Conservation (phyloP, 1,140 invertebrate genomes). For the Macrobrachium rosenbergii region DNA sequence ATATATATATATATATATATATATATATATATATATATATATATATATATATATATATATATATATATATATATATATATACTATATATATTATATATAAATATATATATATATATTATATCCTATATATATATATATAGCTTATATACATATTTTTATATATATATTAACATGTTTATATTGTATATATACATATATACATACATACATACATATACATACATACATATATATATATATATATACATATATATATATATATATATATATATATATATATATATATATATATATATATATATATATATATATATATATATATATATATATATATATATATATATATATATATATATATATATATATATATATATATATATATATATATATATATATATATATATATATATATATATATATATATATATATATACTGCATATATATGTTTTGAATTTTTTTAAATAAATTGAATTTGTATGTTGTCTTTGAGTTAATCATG, state of each 20-base stretch:
- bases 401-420: slow-evolving; percentile 32
- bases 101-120: background rate
- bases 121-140: background rate
- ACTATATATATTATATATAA: background rate
- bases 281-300: slow-evolving; percentile 25
- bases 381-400: slow-evolving; percentile 34
- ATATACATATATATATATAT: slow-evolving; percentile 8
- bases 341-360: slow-evolving; percentile 18
- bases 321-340: slow-evolving; percentile 26
- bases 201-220: slow-evolving; percentile 8
- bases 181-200: slow-evolving; percentile 31
- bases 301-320: slow-evolving; percentile 25
- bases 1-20: too few species aligned
- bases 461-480: background rate
- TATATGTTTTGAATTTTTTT: background rate
- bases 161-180: background rate
- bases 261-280: slow-evolving; percentile 27
- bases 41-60: too few species aligned
- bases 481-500: background rate
- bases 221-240: slow-evolving; percentile 10
- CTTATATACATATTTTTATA: background rate
- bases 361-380: slow-evolving; percentile 8
- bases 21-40: too few species aligned
- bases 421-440: slow-evolving; percentile 18
- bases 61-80: background rate